Base-by-base conservation (phyloP, 2,797 vertebrate species). In the Poecile montanus region DNA sequence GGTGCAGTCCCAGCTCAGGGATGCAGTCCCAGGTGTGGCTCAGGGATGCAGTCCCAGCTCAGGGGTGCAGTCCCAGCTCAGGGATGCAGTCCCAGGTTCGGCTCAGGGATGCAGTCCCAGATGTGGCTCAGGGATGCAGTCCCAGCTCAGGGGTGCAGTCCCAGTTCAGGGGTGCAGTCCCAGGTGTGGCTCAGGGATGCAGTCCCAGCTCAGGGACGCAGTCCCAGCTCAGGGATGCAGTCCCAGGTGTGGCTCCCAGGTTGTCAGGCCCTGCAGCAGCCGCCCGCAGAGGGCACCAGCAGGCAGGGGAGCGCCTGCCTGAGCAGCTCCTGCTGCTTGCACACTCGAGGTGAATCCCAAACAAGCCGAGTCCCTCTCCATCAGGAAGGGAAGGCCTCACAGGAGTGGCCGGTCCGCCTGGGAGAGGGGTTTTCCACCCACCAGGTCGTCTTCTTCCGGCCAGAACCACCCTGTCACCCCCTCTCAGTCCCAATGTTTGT, bases 281-380 rank as follows among this genome's bases (percentile, higher is more conserved):
- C 9, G 22, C 93, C 93, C 20, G 51, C 90, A 96, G 95, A 94
- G 89, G 91, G 93, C 93, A 91, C 93, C 88, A 93, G 86, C 58
- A 90, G 82, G 42, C 89, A 50, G 61, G n/a, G 75, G 9, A 77
- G 48, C 9, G 30, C 9, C 60, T 44, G 79, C 30, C 53, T 30
- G n/a, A 30, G 27, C 54, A 27, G 6, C 23, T 45, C 13, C 32
- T 6, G 53, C 45, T 81, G 79, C 71, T 21, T 6, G 15, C 1
- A 7, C 19, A 2, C 27, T 40, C 1, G 2, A 17, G 38, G 27
- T 58, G 58, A 47, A 32, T 65, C 4, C 4, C 29, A 4, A 57
- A 30, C 20, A 32, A 25, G 29, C 29, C 3, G 22, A 67, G 68
- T 29, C 9, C 25, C 6, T 4, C 23, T 76, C 23, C 2, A 16